phyloP scores from a whole-genome alignment of 2,888 invertebrate species.

The Dryocosmus kuriphilus region DNA sequence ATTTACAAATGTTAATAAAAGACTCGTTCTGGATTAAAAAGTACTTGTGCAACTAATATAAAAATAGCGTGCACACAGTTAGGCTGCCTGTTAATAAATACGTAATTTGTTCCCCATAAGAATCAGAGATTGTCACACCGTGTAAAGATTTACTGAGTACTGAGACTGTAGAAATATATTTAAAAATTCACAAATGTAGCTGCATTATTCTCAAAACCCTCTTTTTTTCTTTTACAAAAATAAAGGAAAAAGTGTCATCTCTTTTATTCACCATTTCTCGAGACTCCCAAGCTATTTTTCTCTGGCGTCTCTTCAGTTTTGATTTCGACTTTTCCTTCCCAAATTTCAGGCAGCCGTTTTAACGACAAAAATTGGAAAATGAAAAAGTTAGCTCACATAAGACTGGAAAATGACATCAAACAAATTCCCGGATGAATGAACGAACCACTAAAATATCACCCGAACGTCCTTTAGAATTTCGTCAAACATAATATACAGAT shows the following conservation, averaged over 20 bases:
- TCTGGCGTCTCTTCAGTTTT: too few species aligned
- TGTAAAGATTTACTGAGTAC: neutral
- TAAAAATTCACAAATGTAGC: neutral
- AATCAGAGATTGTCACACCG: conserved; percentile 35
- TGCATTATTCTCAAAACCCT: neutral
- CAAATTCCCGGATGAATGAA: neutral
- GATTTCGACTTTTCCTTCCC: too few species aligned
- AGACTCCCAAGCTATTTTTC: too few species aligned
- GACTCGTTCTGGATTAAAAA: conserved; percentile 17
- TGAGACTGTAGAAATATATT: neutral
- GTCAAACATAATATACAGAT: conserved; percentile 21
- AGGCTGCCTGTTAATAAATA: conserved; percentile 37
- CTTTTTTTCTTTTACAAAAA: neutral
- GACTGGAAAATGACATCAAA: neutral
- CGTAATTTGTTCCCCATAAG: conserved; percentile 23
- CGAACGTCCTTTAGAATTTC: conserved; percentile 2
- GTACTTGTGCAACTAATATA: conserved; percentile 37
- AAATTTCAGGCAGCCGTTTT: too few species aligned
- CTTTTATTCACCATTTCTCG: neutral
- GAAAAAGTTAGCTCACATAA: neutral
- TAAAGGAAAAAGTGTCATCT: neutral
- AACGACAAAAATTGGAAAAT: neutral
- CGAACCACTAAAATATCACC: neutral
- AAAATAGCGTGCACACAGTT: conserved; percentile 38
- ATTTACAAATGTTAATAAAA: conserved; percentile 36